These are phyloP conservation scores for Calidris pygmaea DNA, from an alignment of 2,113 vertebrate genomes.

Conservation along the genomic window DNA sequence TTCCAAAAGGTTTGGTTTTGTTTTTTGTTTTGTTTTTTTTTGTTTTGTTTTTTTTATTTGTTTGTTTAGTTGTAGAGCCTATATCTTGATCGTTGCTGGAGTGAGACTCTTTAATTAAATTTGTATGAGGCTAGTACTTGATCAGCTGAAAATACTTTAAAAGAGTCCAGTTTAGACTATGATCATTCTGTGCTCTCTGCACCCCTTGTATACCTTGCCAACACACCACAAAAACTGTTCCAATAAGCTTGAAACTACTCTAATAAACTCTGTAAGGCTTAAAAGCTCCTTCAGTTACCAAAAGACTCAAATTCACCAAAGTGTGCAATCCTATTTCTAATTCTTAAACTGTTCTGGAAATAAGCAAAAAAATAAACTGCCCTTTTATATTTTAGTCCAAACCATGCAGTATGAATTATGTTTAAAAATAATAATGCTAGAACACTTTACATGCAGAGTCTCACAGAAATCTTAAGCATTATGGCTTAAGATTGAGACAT, in stretches of 20 bases:
- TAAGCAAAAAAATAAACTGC: background rate
- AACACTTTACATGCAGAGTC: rapidly evolving
- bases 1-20: background rate
- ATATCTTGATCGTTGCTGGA: background rate
- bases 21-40: background rate
- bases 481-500: background rate
- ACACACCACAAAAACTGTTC: background rate
- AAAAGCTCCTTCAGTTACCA: background rate
- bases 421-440: background rate
- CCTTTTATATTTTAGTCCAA: background rate
- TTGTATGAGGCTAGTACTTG: background rate
- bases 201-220: background rate
- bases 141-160: background rate
- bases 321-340: background rate
- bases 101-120: background rate
- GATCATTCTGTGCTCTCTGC: background rate
- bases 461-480: background rate
- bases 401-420: background rate
- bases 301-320: background rate
- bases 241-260: background rate
- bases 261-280: background rate
- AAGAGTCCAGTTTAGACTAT: background rate
- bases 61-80: background rate
- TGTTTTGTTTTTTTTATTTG: background rate
- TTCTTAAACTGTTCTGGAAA: background rate